A percentile compares a stretch with the other conserved stretches of the same genome.
Evolutionary conservation across 2,113 vertebrate species (phyloP).

Genomic region (Ornithorhynchus anatinus): DNA sequence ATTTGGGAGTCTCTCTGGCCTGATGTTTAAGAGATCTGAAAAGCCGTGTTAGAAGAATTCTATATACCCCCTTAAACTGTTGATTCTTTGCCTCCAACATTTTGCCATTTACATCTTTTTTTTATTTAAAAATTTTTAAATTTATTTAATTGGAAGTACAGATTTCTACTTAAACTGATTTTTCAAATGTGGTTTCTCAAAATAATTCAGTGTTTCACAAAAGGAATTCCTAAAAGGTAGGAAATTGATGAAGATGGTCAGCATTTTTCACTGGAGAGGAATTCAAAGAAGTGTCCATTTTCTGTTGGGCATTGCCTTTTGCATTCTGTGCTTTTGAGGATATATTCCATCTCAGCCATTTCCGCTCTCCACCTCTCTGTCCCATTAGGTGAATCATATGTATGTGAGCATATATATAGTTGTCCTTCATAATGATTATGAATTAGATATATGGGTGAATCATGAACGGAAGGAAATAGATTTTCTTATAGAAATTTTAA

Average conservation of each 20-base stretch:
- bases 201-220: not conserved
- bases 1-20: not conserved
- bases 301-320: not conserved
- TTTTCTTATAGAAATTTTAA: not conserved
- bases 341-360: no score
- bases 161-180: not conserved
- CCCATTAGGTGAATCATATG: no score
- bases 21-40: not conserved
- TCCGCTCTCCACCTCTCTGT: no score
- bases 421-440: no score
- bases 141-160: not conserved
- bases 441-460: not conserved
- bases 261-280: not conserved
- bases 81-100: not conserved
- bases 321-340: no score
- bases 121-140: not conserved
- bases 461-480: not conserved
- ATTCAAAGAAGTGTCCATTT: not conserved
- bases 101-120: not conserved
- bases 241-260: not conserved
- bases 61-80: not conserved
- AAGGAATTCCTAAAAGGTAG: not conserved
- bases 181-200: not conserved
- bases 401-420: no score
- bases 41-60: not conserved